Evolutionary conservation across 2,888 invertebrate species (phyloP).

Genomic region (Reticulitermes lucifugus): DNA sequence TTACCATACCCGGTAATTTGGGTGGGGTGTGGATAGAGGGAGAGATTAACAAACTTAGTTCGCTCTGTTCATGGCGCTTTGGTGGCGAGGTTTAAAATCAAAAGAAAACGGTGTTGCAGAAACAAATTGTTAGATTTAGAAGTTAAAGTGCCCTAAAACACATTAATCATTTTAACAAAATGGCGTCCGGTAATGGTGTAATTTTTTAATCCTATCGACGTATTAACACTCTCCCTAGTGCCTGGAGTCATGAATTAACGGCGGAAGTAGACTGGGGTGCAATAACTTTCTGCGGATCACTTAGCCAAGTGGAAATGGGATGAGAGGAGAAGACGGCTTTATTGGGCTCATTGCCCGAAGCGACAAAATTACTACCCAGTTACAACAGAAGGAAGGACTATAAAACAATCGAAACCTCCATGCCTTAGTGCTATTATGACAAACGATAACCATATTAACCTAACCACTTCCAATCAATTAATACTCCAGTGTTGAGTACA

Average conservation of each 20-base stretch:
- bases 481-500: not conserved
- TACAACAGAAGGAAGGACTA: not conserved
- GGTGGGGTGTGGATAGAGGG: too few species aligned
- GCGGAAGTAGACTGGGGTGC: not conserved
- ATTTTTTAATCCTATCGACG: conserved; percentile 11
- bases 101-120: not conserved
- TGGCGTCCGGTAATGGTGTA: not conserved
- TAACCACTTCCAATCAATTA: not conserved
- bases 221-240: not conserved
- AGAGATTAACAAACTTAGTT: too few species aligned
- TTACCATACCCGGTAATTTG: too few species aligned
- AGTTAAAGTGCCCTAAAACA: not conserved
- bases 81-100: too few species aligned
- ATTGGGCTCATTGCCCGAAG: not conserved
- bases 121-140: conserved; percentile 6
- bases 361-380: conserved; percentile 2
- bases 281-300: conserved; percentile 5
- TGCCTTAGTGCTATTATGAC: not conserved
- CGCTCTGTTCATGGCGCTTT: too few species aligned
- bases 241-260: not conserved
- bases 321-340: not conserved
- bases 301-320: not conserved
- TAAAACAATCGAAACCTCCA: not conserved
- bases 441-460: not conserved
- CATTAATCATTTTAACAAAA: conserved; percentile 6